Conservation (phyloP, 2,797 vertebrate genomes). For the Cryptoprocta ferox region DNA sequence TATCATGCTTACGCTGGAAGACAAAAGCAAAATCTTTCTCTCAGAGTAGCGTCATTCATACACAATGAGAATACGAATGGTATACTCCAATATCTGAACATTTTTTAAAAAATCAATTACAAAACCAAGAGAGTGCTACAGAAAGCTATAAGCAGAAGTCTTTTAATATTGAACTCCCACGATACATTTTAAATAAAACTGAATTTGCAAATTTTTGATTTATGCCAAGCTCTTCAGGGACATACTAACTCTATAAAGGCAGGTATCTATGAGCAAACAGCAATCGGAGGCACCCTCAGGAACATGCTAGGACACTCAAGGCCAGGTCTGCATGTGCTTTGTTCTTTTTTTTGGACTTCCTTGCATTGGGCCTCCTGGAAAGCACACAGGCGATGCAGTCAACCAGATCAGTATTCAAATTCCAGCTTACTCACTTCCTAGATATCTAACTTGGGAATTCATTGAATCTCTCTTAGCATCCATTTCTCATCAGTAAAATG, state of each 20-base stretch:
- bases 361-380: not conserved
- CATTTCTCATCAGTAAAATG: not conserved
- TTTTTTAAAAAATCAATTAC: not conserved
- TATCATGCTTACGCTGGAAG: conserved; percentile 2
- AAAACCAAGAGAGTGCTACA: not conserved
- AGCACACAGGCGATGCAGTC: not conserved
- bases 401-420: not conserved
- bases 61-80: not conserved
- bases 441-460: not conserved
- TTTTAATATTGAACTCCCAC: not conserved
- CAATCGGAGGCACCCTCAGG: not conserved
- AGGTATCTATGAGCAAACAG: not conserved
- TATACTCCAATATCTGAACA: not conserved
- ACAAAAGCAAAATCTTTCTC: not conserved
- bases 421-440: not conserved
- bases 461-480: not conserved
- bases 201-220: not conserved
- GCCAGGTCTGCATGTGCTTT: too few species aligned
- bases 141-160: not conserved
- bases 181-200: not conserved
- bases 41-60: not conserved
- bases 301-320: not conserved
- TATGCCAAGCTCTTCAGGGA: not conserved
- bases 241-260: not conserved
- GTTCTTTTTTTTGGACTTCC: not conserved